phyloP scores from a whole-genome alignment of 1,140 invertebrate genomes.

The Temnothorax nylanderi region DNA sequence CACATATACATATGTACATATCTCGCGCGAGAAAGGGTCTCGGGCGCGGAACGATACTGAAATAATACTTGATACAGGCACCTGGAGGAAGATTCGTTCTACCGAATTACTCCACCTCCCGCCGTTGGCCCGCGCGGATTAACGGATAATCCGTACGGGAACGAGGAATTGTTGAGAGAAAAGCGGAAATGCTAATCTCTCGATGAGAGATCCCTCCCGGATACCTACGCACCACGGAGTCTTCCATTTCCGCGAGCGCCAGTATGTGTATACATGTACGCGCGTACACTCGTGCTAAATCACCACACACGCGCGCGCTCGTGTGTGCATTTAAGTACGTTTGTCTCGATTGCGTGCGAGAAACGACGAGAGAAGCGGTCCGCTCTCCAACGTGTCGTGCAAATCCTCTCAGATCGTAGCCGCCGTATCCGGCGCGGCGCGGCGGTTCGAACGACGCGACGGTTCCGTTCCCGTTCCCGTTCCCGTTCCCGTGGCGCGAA shows the following conservation, averaged over 20 bases:
- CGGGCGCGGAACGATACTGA: conserved; percentile 76
- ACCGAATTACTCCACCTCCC: conserved; percentile 71
- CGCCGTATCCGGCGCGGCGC: conserved; percentile 36
- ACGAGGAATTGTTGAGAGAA: conserved; percentile 85
- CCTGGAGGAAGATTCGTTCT: conserved; percentile 74
- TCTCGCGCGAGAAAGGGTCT: conserved; percentile 61
- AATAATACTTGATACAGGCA: conserved; percentile 82
- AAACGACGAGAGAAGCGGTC: conserved; percentile 67
- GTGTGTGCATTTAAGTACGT: conserved; percentile 78
- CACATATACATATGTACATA: neutral
- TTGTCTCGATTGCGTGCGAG: conserved; percentile 78
- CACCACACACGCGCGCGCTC: conserved; percentile 29
- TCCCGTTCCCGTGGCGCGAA: conserved; percentile 53
- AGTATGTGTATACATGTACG: conserved; percentile 8
- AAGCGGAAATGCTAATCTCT: conserved; percentile 85
- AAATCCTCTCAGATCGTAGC: conserved; percentile 78
- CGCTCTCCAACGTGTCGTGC: conserved; percentile 77
- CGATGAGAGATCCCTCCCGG: conserved; percentile 83
- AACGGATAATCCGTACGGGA: conserved; percentile 84
- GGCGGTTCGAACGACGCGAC: conserved; percentile 64
- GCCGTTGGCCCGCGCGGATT: conserved; percentile 78
- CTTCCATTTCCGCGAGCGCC: conserved; percentile 69
- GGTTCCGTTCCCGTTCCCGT: conserved; percentile 53
- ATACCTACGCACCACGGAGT: conserved; percentile 73
- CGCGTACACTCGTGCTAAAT: conserved; percentile 54